Conservation (phyloP, 2,113 vertebrate genomes). For the Pachyramphus minor region DNA sequence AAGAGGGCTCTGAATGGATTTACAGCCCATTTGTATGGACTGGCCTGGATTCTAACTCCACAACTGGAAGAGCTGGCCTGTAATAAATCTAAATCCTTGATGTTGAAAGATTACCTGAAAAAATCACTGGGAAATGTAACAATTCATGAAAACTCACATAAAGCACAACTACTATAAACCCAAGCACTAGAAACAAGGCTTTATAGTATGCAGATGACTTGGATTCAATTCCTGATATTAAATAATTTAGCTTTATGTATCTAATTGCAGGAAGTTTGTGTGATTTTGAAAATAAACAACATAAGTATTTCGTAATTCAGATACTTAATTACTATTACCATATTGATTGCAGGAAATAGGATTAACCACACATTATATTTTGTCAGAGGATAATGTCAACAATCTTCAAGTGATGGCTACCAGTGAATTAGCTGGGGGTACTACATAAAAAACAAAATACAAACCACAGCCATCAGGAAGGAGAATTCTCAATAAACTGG, state of each 20-base stretch:
- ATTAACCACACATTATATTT: conserved; percentile 39
- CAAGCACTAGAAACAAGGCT: not conserved
- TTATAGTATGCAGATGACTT: not conserved
- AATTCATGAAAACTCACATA: not conserved
- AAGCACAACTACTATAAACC: not conserved
- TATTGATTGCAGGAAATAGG: conserved; percentile 57
- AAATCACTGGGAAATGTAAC: not conserved
- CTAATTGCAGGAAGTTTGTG: conserved; percentile 58
- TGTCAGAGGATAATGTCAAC: conserved; percentile 18
- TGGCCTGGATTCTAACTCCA: not conserved
- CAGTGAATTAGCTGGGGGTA: not conserved
- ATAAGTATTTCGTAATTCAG: conserved; percentile 52
- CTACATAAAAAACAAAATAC: not conserved
- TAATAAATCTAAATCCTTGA: not conserved
- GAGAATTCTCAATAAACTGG: not conserved
- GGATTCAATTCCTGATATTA: not conserved
- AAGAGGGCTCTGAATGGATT: not conserved
- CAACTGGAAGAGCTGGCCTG: not conserved
- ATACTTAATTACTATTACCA: conserved; percentile 61
- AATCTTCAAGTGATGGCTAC: not conserved
- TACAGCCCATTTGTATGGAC: not conserved
- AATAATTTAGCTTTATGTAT: conserved; percentile 51
- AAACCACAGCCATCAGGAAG: not conserved
- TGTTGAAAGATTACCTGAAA: not conserved
- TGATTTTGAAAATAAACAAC: conserved; percentile 46